phyloP scores from a whole-genome alignment of 2,113 vertebrate genomes.

The Rhadina sibilatrix region DNA sequence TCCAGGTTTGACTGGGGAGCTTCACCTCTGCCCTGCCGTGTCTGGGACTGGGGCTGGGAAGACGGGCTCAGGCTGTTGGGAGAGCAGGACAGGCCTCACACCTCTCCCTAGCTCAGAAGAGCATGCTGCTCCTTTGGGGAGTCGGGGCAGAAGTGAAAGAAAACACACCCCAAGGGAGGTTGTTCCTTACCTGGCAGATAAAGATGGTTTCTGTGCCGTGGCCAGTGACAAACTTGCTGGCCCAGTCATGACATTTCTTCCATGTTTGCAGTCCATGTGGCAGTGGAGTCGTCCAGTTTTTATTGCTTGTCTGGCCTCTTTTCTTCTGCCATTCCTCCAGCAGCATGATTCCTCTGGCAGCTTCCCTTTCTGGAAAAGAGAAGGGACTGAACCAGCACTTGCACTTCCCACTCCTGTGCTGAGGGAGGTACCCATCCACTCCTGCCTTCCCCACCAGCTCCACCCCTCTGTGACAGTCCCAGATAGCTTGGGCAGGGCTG shows the following conservation, averaged over 20 bases:
- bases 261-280: neutral
- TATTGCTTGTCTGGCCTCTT: neutral
- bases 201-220: neutral
- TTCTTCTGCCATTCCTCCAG: neutral
- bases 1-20: neutral
- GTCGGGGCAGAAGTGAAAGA: rapidly evolving
- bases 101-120: neutral
- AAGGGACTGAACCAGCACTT: neutral
- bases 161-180: neutral
- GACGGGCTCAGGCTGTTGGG: neutral
- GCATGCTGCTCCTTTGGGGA: rapidly evolving
- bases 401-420: neutral
- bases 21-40: neutral
- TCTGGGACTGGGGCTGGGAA: neutral
- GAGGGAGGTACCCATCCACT: neutral
- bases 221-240: neutral
- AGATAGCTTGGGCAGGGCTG: neutral
- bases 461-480: neutral
- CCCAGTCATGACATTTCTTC: neutral
- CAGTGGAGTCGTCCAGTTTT: neutral
- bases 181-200: neutral
- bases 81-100: neutral
- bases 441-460: neutral
- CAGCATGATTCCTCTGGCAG: neutral
- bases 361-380: neutral